Conservation (phyloP, 92 coral and sea anemone species). For the Paramuricea clavata region DNA sequence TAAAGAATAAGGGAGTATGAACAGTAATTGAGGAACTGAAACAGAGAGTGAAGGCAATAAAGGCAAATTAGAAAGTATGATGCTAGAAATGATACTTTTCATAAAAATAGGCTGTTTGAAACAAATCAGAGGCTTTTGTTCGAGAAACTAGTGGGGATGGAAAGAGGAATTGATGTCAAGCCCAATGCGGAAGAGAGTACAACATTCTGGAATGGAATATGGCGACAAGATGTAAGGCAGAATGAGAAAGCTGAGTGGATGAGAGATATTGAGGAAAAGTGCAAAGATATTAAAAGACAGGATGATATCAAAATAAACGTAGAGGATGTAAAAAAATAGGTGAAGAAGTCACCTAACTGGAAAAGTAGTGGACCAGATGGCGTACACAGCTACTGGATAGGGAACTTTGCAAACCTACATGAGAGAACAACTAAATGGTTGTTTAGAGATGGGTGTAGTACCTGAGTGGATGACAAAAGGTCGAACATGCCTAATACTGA, state of each 20-base stretch:
- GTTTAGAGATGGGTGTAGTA: neutral
- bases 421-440: slow-evolving; percentile 30
- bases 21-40: slow-evolving; percentile 32
- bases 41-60: slow-evolving; percentile 11
- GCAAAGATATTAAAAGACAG: neutral
- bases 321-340: slow-evolving; percentile 45
- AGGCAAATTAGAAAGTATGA: slow-evolving; percentile 26
- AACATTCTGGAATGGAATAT: slow-evolving; percentile 25
- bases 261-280: neutral
- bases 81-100: slow-evolving; percentile 7
- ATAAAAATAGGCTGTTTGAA: neutral
- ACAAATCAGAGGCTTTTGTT: slow-evolving; percentile 26
- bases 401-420: neutral
- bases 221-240: neutral
- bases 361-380: slow-evolving; percentile 1
- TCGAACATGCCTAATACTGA: slow-evolving; percentile 1
- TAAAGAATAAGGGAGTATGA: slow-evolving; percentile 13
- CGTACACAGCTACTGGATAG: neutral
- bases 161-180: slow-evolving; percentile 21
- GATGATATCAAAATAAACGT: slow-evolving; percentile 29
- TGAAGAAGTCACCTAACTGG: slow-evolving; percentile 59
- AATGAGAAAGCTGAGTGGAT: slow-evolving; percentile 15
- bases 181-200: slow-evolving; percentile 17
- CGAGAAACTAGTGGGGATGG: slow-evolving; percentile 16
- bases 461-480: slow-evolving; percentile 1